Percentiles rank a stretch among this genome's conserved stretches.
These are phyloP conservation scores for Columba janthina DNA, from an alignment of 2,113 vertebrate species.

Conservation along the genomic window DNA sequence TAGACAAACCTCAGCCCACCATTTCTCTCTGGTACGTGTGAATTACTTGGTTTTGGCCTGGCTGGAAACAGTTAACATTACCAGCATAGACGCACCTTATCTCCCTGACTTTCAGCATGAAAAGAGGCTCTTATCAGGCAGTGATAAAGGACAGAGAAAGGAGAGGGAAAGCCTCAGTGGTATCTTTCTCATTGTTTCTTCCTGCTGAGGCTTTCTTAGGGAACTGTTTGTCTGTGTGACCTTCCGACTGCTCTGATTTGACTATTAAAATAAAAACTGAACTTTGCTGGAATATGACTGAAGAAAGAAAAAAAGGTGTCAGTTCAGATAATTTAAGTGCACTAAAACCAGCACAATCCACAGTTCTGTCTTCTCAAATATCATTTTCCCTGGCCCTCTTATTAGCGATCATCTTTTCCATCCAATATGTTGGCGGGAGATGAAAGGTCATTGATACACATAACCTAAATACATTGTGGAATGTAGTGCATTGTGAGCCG, in stretches of 20 bases:
- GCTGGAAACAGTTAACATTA: constrained; percentile 8
- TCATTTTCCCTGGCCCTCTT: constrained; percentile 21
- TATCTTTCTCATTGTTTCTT: background rate
- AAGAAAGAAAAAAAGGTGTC: background rate
- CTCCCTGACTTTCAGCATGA: constrained; percentile 25
- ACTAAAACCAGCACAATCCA: background rate
- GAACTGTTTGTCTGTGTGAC: background rate
- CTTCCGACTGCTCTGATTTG: constrained; percentile 15
- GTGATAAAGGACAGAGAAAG: background rate
- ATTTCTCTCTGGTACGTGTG: background rate
- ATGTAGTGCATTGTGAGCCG: background rate
- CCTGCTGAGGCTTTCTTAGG: background rate
- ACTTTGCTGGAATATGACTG: background rate
- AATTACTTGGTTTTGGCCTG: constrained; percentile 9
- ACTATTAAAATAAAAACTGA: constrained; percentile 34
- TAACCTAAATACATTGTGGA: background rate
- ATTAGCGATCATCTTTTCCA: background rate
- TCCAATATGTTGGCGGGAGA: background rate
- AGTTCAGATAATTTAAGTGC: background rate
- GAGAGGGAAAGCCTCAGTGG: constrained; percentile 9
- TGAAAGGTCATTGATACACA: background rate
- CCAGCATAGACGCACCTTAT: background rate
- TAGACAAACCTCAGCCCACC: background rate
- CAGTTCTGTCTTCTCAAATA: background rate
- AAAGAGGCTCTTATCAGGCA: constrained; percentile 11